phyloP scores from a whole-genome alignment of 2,888 invertebrate species.

The Pollenia amentaria region DNA sequence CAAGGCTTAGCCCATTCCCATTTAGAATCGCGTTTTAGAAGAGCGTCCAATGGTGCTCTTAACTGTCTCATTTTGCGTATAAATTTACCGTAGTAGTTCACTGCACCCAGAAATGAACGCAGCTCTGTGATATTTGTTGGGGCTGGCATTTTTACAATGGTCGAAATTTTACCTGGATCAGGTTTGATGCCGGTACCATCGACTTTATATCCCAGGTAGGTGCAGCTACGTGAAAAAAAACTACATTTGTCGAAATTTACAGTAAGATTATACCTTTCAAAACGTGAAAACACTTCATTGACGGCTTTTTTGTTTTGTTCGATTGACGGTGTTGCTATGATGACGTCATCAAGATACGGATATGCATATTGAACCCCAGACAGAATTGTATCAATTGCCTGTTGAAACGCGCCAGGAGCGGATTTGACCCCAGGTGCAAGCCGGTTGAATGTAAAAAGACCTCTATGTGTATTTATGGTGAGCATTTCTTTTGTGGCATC shows the following conservation, averaged over 20 bases:
- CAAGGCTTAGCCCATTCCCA: constrained; percentile 42
- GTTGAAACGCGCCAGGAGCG: constrained; percentile 72
- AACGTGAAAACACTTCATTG: constrained; percentile 41
- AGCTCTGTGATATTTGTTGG: constrained; percentile 9
- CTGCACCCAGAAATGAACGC: constrained; percentile 14
- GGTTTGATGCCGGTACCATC: constrained; percentile 29
- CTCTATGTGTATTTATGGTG: constrained; percentile 60
- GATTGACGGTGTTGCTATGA: constrained; percentile 47
- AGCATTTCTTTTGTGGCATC: constrained; percentile 63
- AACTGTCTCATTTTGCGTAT: constrained; percentile 30
- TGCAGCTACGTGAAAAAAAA: constrained; percentile 40
- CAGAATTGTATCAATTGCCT: constrained; percentile 70
- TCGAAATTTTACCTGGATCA: constrained; percentile 23
- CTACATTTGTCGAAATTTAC: constrained; percentile 40
- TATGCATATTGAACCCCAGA: constrained; percentile 57
- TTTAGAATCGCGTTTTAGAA: constrained; percentile 26
- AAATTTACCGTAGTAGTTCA: constrained; percentile 32
- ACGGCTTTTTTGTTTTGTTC: constrained; percentile 38
- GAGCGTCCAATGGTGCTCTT: constrained; percentile 27
- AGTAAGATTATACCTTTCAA: constrained; percentile 45
- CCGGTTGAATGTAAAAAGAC: constrained; percentile 63
- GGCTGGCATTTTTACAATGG: constrained; percentile 32
- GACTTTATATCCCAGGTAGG: constrained; percentile 22
- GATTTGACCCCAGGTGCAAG: constrained; percentile 72
- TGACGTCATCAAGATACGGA: constrained; percentile 57